Evolutionary conservation across 2,797 vertebrate species (phyloP).

Genomic region (Austrolebias charrua): DNA sequence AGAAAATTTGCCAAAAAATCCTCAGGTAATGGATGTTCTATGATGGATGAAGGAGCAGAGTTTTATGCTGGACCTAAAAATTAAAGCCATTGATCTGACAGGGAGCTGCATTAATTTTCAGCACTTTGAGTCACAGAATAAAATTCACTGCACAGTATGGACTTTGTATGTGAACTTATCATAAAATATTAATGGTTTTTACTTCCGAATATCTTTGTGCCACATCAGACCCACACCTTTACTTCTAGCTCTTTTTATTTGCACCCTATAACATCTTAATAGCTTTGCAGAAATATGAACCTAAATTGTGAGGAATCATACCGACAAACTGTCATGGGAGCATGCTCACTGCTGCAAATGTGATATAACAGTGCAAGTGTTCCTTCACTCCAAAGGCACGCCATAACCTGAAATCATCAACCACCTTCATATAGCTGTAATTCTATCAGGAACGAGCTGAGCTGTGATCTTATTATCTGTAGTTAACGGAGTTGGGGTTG

Average conservation of each 20-base stretch:
- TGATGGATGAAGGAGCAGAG: constrained; percentile 15
- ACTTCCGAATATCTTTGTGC: not conserved
- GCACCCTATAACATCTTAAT: not conserved
- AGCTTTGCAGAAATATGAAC: not conserved
- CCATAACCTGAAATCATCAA: constrained; percentile 56
- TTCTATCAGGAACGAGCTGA: constrained; percentile 62
- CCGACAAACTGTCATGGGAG: not conserved
- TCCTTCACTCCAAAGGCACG: constrained; percentile 15
- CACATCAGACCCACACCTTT: not conserved
- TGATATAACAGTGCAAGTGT: constrained; percentile 10
- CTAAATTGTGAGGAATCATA: not conserved
- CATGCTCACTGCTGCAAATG: constrained; percentile 6
- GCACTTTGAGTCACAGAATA: not conserved
- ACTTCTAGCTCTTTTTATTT: not conserved
- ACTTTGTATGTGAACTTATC: not conserved
- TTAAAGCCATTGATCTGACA: constrained; percentile 8
- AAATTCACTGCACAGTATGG: not conserved
- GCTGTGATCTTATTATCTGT: constrained; percentile 75
- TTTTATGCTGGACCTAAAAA: not conserved
- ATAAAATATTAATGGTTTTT: not conserved
- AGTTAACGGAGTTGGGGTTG: constrained; percentile 65
- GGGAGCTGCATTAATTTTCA: constrained; percentile 10
- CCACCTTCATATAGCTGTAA: constrained; percentile 62
- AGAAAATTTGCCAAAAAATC: constrained; percentile 21
- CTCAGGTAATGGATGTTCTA: constrained; percentile 12